Evolutionary conservation across 2,888 invertebrate genomes (phyloP).

Genomic region (Epirrhoe alternata): DNA sequence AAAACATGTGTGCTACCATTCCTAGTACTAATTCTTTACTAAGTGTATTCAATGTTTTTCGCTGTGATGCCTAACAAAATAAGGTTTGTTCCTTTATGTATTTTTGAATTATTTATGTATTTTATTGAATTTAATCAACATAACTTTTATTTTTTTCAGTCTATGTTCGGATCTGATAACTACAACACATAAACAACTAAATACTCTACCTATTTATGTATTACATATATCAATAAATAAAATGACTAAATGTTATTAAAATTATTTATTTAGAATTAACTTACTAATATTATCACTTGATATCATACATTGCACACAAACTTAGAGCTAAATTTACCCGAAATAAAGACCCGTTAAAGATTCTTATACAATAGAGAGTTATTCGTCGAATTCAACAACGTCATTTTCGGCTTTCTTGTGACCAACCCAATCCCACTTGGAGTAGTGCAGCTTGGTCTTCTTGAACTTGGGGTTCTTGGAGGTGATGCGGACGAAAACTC

Average conservation of each 20-base stretch:
- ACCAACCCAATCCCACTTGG: constrained; percentile 87
- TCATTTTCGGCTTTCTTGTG: constrained; percentile 81
- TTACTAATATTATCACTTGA: constrained; percentile 53
- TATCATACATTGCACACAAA: constrained; percentile 62
- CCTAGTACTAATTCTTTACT: constrained; percentile 31
- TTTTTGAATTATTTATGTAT: constrained; percentile 21
- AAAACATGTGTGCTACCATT: constrained; percentile 25
- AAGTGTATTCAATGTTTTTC: constrained; percentile 29
- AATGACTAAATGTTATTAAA: constrained; percentile 49
- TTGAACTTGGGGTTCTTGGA: constrained; percentile 84
- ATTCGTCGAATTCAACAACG: constrained; percentile 77
- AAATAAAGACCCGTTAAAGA: constrained; percentile 20
- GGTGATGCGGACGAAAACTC: constrained; percentile 87
- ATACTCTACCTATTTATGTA: constrained; percentile 17
- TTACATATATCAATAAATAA: constrained; percentile 43
- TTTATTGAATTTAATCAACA: constrained; percentile 30
- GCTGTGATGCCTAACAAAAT: constrained; percentile 35
- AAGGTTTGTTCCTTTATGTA: constrained; percentile 28
- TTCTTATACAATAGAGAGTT: constrained; percentile 39
- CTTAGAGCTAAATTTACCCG: constrained; percentile 46
- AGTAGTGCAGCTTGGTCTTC: constrained; percentile 84
- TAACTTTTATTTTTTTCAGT: constrained; percentile 72
- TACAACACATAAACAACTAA: constrained; percentile 59
- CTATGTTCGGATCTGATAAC: constrained; percentile 79
- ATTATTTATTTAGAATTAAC: constrained; percentile 44